Evolutionary conservation across 2,113 vertebrate species (phyloP).

Genomic region (Cavia aperea): DNA sequence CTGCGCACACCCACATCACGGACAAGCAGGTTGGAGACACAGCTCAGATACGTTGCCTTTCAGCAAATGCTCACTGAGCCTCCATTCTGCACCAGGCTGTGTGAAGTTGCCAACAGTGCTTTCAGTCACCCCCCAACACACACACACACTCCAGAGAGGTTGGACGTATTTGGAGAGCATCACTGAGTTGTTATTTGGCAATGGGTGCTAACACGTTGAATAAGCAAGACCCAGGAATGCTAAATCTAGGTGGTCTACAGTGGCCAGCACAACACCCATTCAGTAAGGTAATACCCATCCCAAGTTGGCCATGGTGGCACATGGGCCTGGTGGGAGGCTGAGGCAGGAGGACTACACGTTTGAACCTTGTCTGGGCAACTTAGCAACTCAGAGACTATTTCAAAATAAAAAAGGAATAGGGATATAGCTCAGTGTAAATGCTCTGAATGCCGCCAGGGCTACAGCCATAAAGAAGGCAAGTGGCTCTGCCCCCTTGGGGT

Average conservation of each 20-base stretch:
- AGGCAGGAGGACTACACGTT: neutral
- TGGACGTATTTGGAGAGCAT: neutral
- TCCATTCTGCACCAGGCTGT: neutral
- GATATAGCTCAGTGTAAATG: neutral
- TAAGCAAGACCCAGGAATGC: neutral
- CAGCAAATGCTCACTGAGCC: neutral
- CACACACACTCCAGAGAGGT: neutral
- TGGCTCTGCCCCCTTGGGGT: neutral
- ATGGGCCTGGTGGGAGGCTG: neutral
- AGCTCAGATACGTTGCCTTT: neutral
- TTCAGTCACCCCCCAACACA: neutral
- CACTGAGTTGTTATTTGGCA: neutral
- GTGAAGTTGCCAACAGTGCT: neutral
- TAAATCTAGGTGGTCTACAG: neutral
- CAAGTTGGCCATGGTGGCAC: neutral
- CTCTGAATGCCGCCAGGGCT: neutral
- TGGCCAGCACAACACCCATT: neutral
- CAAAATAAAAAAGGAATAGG: neutral
- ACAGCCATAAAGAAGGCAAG: neutral
- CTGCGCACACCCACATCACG: no score
- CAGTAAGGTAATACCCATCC: neutral
- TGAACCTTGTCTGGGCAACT: neutral
- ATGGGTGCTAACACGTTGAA: neutral
- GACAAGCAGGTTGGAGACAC: neutral
- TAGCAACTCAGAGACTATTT: neutral